phyloP scores from a whole-genome alignment of 2,797 vertebrate species.

The Gallinago nigripennis region DNA sequence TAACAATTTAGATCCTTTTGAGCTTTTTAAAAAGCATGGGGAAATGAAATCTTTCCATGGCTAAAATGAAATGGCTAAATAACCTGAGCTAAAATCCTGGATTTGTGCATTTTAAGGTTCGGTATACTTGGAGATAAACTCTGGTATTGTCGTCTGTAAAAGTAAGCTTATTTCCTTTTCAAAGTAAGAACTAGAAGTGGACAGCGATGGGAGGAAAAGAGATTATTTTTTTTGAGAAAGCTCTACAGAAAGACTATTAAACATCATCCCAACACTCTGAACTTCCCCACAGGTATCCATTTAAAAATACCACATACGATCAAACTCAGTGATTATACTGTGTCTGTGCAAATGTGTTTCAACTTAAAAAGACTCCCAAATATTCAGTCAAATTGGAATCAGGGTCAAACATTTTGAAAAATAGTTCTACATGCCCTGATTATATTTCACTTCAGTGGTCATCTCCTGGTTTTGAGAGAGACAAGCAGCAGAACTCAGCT shows the following conservation, averaged over 20 bases:
- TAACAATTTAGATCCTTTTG: background rate
- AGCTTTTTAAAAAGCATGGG: background rate
- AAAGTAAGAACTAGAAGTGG: background rate
- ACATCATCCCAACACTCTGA: background rate
- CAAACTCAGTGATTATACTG: background rate
- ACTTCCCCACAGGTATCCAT: background rate
- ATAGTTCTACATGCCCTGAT: background rate
- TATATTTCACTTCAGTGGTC: background rate
- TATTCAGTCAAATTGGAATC: background rate
- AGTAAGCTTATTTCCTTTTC: background rate
- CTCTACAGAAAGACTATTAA: background rate
- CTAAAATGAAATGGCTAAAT: background rate
- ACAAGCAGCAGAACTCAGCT: background rate
- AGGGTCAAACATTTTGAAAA: background rate
- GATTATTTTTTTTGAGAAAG: accelerated
- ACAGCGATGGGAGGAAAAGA: background rate
- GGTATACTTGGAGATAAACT: background rate
- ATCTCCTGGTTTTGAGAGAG: background rate
- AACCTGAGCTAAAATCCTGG: background rate
- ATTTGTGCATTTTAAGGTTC: background rate
- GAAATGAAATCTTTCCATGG: background rate
- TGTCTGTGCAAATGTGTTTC: background rate
- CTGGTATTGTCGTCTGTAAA: background rate
- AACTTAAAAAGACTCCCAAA: background rate
- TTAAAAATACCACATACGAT: background rate